Percentiles rank a stretch among this genome's conserved stretches.
phyloP scores from a whole-genome alignment of 2,113 vertebrate species.

The Anthoscopus minutus region DNA sequence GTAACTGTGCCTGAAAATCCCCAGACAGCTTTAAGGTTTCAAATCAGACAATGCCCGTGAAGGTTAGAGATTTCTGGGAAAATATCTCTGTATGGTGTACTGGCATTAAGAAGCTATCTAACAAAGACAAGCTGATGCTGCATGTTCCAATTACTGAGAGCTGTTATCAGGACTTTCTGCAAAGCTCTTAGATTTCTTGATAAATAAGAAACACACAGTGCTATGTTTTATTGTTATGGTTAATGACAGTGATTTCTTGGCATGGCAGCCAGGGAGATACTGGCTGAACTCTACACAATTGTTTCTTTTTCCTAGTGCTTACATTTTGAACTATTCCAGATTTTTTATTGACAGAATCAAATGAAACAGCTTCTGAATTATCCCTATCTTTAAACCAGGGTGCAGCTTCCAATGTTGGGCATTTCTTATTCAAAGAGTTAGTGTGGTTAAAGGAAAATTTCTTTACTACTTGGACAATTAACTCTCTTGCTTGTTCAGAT shows the following conservation, averaged over 20 bases:
- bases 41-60: not conserved
- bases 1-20: constrained; percentile 7
- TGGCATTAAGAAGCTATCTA: constrained; percentile 15
- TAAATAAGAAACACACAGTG: constrained; percentile 3
- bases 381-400: not conserved
- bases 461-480: not conserved
- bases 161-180: constrained; percentile 8
- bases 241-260: constrained; percentile 35
- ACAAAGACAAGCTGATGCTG: constrained; percentile 32
- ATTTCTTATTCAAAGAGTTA: not conserved
- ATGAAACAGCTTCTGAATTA: not conserved
- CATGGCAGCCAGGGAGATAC: not conserved
- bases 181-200: constrained; percentile 24
- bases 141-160: constrained; percentile 40
- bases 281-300: not conserved
- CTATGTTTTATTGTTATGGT: not conserved
- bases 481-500: not conserved
- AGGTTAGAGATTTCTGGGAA: constrained; percentile 30
- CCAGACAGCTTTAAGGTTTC: constrained; percentile 25
- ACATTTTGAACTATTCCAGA: not conserved
- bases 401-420: not conserved
- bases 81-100: not conserved
- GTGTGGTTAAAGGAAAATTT: not conserved
- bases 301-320: not conserved
- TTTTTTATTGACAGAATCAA: not conserved